Evolutionary conservation across 2,888 invertebrate species (phyloP), one percentile per base, ranked within the genome.

Genomic region (Loripinus fragilis): DNA sequence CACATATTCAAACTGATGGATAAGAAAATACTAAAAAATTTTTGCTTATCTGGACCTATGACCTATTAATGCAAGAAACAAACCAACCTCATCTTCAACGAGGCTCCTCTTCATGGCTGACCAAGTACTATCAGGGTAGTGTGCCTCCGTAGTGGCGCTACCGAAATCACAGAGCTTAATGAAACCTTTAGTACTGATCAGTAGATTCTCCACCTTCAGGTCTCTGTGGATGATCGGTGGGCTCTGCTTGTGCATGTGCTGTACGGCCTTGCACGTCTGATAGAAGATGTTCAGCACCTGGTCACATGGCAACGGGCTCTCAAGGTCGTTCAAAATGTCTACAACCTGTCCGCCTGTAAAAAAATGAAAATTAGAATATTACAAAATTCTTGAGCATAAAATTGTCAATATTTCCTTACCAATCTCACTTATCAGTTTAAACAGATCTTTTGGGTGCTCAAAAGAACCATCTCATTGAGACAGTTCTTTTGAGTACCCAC

Each of bases 91-190:
- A 95, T 99, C 99, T 94, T 99, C 99, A 78, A 99, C 95, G 91
- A 96, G 95, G 86, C 97, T 96, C 89, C 98, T 95, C 94, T 97
- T 97, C 92, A 97, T 96, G 50, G 98, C 97, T 90, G 96, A 97
- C 99, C 99, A 99, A 64, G 96, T 96, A 33, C 96, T 95, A 93
- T 98, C 97, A 15, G 98, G 98, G 70, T 95, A 93, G 93, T 96
- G 96, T 15, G 92, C 87, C 91, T 97, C 96, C 20, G 96, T 96
- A 20, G 98, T 98, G 1, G 98, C 97, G 85, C 98, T 98, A 35
- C 99, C 99, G 94, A 99, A 99, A 95, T 99, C 99, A 95, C 99
- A 99, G 83, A 99, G 95, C 94, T 99, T 99, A 67, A 99, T 96
- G 90, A 94, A 95, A 91, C 97, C 97, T 94, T 97, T 96, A 89